A percentile compares a stretch with the other conserved stretches of the same genome.
phyloP scores from a whole-genome alignment of 2,888 invertebrate genomes.

The Lochmaea capreae region DNA sequence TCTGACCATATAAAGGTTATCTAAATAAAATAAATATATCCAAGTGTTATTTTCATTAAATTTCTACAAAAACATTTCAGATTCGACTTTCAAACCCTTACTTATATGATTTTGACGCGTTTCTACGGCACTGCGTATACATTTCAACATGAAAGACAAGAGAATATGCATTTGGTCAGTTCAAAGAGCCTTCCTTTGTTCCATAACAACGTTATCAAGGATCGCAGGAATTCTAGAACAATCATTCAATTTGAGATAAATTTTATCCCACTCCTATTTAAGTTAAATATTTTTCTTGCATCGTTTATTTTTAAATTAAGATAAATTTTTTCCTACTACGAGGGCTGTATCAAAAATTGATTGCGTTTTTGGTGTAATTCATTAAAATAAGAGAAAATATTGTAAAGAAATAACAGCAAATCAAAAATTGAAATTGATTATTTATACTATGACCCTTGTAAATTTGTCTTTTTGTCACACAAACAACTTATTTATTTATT shows the following conservation, averaged over 20 bases:
- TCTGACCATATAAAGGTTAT: no score
- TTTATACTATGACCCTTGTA: background rate
- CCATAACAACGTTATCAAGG: background rate
- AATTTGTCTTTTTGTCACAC: background rate
- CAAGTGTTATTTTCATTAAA: no score
- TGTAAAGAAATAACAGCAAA: no score
- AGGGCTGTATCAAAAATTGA: background rate
- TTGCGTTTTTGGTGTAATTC: no score
- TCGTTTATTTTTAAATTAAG: no score
- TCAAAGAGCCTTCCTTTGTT: constrained; percentile 1
- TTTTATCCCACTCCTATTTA: background rate
- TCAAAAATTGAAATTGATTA: no score
- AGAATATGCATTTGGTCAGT: background rate
- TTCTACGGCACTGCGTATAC: background rate
- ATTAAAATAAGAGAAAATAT: background rate
- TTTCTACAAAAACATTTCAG: no score
- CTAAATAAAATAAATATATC: no score
- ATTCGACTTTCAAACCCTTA: no score
- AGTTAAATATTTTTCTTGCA: background rate
- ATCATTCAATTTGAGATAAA: background rate
- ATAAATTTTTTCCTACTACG: background rate
- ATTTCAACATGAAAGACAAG: background rate
- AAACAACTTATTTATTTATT: background rate
- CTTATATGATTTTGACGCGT: no score
- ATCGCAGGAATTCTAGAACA: background rate